Evolutionary conservation across 2,113 vertebrate species (phyloP), one percentile per base, ranked within the genome.

Genomic region (Sebastes schlegelii): DNA sequence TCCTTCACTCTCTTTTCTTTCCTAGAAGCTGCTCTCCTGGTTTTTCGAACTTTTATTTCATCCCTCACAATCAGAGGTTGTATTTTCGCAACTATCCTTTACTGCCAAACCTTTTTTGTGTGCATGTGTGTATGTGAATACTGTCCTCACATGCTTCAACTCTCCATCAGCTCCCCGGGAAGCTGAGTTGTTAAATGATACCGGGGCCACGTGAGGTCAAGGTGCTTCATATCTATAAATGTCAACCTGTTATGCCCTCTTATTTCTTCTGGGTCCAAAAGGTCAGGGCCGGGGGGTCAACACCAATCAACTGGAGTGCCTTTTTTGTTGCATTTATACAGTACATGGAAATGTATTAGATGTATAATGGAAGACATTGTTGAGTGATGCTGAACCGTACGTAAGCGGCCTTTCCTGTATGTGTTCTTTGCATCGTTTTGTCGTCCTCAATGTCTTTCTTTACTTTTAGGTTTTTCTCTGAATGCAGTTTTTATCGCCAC

Each of bases 201-300:
- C 43, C 49, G 54, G 42, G 80, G 55, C 64, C 70, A 70, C 55
- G 66, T 70, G 61, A 82, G 87, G 74, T 88, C 84, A 88, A 85
- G 83, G 83, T 60, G 69, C 70, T 90, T 80, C 85, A 80, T 80
- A 87, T 91, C 72, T 89, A 83, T 93, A 83, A 89, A 89, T 82
- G 80, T 87, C 88, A 84, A 49, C 66, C 54, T 83, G 34, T 52
- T 67, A 81, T 84, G 65, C 26, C 52, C 10, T 74, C 57, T 79
- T 89, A 69, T 82, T 66, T 81, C 57, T 69, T 73, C 67, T 55
- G 51, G 46, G 75, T 86, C 61, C 49, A 79, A 74, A 75, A 69
- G 80, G 83, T 90, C 80, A 87, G 63, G 58, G 57, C 57, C 57
- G 40, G 40, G 43, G 40, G 85, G 78, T 89, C 82, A 85, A 65